phyloP scores from a whole-genome alignment of 2,888 invertebrate genomes.

The Vandiemenella viatica region DNA sequence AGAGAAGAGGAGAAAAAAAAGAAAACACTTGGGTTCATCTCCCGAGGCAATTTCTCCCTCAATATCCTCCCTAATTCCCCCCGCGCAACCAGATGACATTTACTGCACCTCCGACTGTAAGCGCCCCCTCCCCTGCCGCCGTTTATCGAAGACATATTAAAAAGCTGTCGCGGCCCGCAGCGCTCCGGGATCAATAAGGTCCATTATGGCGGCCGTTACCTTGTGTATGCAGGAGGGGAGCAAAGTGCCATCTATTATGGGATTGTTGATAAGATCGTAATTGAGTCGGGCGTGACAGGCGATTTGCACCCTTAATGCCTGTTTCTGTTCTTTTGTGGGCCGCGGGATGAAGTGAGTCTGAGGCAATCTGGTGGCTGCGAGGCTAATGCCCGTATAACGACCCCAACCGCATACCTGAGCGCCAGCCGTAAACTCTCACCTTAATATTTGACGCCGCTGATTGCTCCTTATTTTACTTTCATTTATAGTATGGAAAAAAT shows the following conservation, averaged over 20 bases:
- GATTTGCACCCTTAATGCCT: conserved; percentile 15
- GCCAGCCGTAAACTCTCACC: no score
- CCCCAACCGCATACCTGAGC: no score
- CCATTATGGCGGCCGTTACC: conserved; percentile 4
- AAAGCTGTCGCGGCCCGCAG: not conserved
- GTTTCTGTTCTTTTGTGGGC: conserved; percentile 8
- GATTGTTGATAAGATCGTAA: conserved; percentile 15
- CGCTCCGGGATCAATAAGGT: conserved; percentile 8
- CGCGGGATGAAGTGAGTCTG: not conserved
- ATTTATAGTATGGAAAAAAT: no score
- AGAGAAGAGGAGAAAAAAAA: not conserved
- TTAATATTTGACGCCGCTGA: no score
- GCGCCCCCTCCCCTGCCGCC: not conserved
- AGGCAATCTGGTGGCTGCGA: conserved; percentile 6
- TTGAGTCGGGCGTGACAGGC: conserved; percentile 15
- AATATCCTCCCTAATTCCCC: not conserved
- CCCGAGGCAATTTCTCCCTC: not conserved
- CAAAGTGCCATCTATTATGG: conserved; percentile 14
- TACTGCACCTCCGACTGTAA: not conserved
- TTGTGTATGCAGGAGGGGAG: conserved; percentile 6
- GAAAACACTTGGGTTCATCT: not conserved
- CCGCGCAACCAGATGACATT: not conserved
- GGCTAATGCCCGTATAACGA: conserved; percentile 12
- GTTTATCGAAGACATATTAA: conserved; percentile 8
- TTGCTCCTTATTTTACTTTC: no score